Base-by-base conservation (phyloP, 2,797 vertebrate genomes). In the Sebastes itinus region DNA sequence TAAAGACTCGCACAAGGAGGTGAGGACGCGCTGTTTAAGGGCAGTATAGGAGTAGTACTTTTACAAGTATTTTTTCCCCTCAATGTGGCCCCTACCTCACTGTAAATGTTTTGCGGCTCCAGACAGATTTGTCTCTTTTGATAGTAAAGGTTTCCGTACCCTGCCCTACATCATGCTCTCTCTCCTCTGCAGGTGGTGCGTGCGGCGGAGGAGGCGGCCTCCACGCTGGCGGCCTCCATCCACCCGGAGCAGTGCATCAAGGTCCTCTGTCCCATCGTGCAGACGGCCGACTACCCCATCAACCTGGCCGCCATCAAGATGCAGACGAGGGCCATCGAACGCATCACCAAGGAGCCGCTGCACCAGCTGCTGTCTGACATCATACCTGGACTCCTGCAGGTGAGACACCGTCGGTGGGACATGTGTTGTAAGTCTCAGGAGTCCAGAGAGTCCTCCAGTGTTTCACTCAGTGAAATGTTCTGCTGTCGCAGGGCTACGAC, bases 1-100 rank as follows among this genome's bases (percentile, higher is more conserved):
- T 84, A 99, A 97, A 89, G 98, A 99, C 90, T 97, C 96, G 0
- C 98, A 99, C 90, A 99, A 99, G 87, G 98, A 99, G 97, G 98
- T 98, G 69, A 52, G 46, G 16, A 52, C 18, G 7, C 46, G 18
- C 46, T 20, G 1, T n/a, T 8, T 4, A 9, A 49, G 46, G 46
- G 16, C 35, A 38, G 35, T 38, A 38, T 13, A 38, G 2, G 2
- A 38, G 35, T 38, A 38, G 35, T 38, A 13, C 12, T 38, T 38
- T 35, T 35, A 35, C 35, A 35, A 35, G 33, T 5, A 12, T 35
- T 35, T 13, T 35, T 35, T 13, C 11, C 35, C 35, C 35, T 35
- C 35, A 35, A 13, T 13, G 35, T 35, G 35, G 12, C 35, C 12
- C 0, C 35, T 35, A 13, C 35, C 12, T 35, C 35, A 13, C 35